Evolutionary conservation across 1,140 invertebrate genomes (phyloP), one percentile per base, ranked within the genome.

Genomic region (Drosophila kepulauana): DNA sequence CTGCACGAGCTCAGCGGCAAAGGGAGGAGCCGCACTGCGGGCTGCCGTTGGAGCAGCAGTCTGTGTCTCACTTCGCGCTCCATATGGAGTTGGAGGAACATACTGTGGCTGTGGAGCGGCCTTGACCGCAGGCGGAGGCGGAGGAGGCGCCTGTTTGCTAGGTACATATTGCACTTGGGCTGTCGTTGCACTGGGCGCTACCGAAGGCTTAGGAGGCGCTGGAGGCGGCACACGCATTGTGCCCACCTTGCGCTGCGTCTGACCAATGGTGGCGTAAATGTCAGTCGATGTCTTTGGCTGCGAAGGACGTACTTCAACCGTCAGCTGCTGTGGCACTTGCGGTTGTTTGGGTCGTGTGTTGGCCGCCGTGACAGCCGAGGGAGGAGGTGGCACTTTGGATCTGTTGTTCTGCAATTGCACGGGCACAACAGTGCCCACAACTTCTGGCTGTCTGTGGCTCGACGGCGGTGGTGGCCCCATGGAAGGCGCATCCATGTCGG

Each of bases 321-420:
- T 71, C 8, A 79, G 48, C 1, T 84, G 72, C 57, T 79, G 79
- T 11, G 79, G 51, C 1, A 79, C 67, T 57, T 79, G 79, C 30
- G 79, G 51, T 1, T 84, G 72, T 54, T 79, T 76, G 1, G 35
- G 49, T 8, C 67, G 77, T 3, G 73, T 77, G 28, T 82, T 90
- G 35, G 48, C 68, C 0, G 85, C 89, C 8, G 30, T 82, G 0
- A 91, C 68, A 4, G 78, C 58, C 2, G 85, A 89, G 1, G 89
- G 89, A 45, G 89, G 89, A 2, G 89, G 89, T 1, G 90, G 89
- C 15, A 88, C 62, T 33, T 70, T 88, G 0, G 74, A 41, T 25
- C 49, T 77, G 35, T 7, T 74, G 76, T 41, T 81, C 30, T 64
- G 63, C 38, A 81, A 30, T 10, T 80, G 77, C n/a, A 80, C 85